Percentiles rank a stretch among this genome's conserved stretches.
Conservation (phyloP, 64 coral and sea anemone genomes). For the Dendronephthya gigantea region DNA sequence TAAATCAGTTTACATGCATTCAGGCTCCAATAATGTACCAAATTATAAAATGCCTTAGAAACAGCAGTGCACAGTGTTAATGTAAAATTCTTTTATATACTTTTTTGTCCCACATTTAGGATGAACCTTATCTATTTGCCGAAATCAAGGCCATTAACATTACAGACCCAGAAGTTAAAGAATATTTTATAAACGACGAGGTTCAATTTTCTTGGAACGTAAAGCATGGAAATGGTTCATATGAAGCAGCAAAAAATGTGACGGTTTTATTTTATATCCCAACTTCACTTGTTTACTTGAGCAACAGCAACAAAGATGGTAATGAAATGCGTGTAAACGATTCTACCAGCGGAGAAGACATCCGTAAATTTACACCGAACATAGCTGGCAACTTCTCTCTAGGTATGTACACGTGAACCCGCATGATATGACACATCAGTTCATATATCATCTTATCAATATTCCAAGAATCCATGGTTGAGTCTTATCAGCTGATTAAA, state of each 20-base stretch:
- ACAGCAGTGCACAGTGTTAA: too few relatives aligned
- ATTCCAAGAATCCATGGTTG: too few relatives aligned
- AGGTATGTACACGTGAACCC: too few relatives aligned
- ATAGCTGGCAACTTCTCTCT: too few relatives aligned
- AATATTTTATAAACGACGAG: constrained; percentile 54
- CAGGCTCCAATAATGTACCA: too few relatives aligned
- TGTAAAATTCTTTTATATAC: too few relatives aligned
- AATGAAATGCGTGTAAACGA: background rate
- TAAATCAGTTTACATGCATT: too few relatives aligned
- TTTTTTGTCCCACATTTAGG: constrained; percentile 10
- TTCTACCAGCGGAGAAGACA: background rate
- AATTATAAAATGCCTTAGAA: too few relatives aligned
- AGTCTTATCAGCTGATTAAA: too few relatives aligned
- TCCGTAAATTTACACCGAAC: background rate
- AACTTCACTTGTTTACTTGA: background rate
- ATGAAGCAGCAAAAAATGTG: constrained; percentile 40
- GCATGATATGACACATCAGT: too few relatives aligned
- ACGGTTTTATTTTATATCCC: constrained; percentile 18
- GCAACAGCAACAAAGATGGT: background rate
- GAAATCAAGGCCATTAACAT: constrained; percentile 41
- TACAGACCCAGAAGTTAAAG: constrained; percentile 18
- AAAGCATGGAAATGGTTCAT: constrained; percentile 65
- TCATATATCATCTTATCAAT: too few relatives aligned
- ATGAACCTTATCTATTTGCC: constrained; percentile 53
- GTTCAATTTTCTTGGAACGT: constrained; percentile 43